phyloP scores from a whole-genome alignment of 2,888 invertebrate genomes.

The Cyclophora albipunctata region DNA sequence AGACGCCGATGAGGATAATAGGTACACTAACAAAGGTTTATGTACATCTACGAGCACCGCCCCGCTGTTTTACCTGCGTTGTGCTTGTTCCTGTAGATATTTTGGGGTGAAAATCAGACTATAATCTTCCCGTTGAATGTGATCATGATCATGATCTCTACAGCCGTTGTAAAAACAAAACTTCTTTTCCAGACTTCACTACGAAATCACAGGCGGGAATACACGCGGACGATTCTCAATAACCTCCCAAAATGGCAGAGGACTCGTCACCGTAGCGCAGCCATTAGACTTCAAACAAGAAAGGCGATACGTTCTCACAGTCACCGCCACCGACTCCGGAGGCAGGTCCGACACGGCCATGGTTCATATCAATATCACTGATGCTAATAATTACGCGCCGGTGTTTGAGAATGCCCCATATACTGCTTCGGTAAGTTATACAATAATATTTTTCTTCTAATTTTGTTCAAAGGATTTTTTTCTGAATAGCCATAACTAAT shows the following conservation, averaged over 20 bases:
- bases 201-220: conserved; percentile 90
- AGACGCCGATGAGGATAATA: conserved; percentile 91
- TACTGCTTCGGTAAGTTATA: conserved; percentile 79
- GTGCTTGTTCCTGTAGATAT: no score
- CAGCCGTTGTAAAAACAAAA: not conserved
- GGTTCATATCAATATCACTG: conserved; percentile 93
- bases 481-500: no score
- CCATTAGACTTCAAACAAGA: conserved; percentile 95
- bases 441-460: no score
- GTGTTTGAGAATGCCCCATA: conserved; percentile 96
- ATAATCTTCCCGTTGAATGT: no score
- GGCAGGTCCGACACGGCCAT: conserved; percentile 91
- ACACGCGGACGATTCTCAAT: conserved; percentile 91
- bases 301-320: conserved; percentile 87
- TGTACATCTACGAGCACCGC: no score
- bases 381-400: conserved; percentile 95
- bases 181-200: conserved; percentile 77
- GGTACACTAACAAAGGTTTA: conserved; percentile 32
- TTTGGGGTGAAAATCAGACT: no score
- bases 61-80: no score
- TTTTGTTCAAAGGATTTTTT: no score
- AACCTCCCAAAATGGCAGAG: conserved; percentile 91
- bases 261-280: conserved; percentile 90
- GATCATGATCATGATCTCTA: not conserved
- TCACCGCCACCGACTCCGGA: conserved; percentile 92